Evolutionary conservation across 2,113 vertebrate species (phyloP), one percentile per base, ranked within the genome.

Genomic region (Progne subis): DNA sequence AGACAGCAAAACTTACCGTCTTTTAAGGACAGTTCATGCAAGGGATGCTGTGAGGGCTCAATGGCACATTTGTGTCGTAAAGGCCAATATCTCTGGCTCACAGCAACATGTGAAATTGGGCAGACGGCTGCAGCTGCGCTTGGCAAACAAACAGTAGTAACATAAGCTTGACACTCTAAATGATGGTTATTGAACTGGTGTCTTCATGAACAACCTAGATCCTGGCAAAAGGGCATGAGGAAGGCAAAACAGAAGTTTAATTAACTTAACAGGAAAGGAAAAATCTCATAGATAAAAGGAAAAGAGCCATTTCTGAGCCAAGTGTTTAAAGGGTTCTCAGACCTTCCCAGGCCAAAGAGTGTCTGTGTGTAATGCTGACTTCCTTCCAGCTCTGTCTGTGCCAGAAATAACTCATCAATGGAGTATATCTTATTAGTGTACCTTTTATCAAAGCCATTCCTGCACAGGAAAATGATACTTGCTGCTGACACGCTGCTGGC

Each of bases 201-300:
- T 81, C 68, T 92, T 81, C 82, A 71, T 56, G 70, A 83, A 71
- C 74, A 78, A 72, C 68, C 75, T 77, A 34, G 71, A 82, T 78
- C 44, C 61, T 96, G 93, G 93, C 90, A 96, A 95, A 94, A 95
- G 72, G 85, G 90, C 85, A 72, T 47, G 52, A 93, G 39, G 81
- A 86, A 96, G 93, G 95, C 92, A 92, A 96, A 95, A 83, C 74
- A 94, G 75, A 89, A 92, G 93, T 91, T 95, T 94, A 94, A 96
- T 94, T 94, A 95, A 74, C 88, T 97, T 76, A 94, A 96, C 91
- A 95, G 95, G 90, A 96, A 97, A 95, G 87, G 76, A 93, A 95
- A 92, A 95, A 64, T 74, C 89, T 92, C 82, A 76, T 37, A 94
- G 87, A 96, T 95, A 94, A 96, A 96, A 96, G 80, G 90, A 94